Evolutionary conservation across 37 sponge, comb jelly and placozoan species (phyloP).

Genomic region (Spongilla lacustris): DNA sequence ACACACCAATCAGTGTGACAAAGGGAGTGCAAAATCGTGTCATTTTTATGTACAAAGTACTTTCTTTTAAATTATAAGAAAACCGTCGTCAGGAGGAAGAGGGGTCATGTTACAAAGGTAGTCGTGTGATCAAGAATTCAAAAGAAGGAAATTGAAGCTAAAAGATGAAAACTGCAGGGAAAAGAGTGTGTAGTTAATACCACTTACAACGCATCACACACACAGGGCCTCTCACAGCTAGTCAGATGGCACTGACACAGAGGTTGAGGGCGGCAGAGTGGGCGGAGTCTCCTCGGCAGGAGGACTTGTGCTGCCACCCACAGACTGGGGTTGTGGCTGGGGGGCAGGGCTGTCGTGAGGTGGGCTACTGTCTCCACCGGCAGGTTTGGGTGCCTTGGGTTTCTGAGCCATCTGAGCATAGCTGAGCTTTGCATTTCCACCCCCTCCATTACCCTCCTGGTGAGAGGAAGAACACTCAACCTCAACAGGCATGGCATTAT

Average conservation of each 20-base stretch:
- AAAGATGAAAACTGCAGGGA: background rate
- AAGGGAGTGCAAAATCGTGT: background rate
- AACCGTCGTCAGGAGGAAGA: background rate
- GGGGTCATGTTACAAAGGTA: background rate
- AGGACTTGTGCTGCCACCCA: background rate
- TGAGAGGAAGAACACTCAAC: background rate
- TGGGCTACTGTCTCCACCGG: background rate
- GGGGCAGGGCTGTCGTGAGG: background rate
- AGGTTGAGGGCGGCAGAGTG: background rate
- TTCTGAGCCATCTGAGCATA: constrained; percentile 81
- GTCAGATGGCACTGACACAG: background rate
- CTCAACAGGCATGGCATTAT: background rate
- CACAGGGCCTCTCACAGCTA: background rate
- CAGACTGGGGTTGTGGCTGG: background rate
- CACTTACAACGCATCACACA: background rate
- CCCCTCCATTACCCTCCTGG: background rate
- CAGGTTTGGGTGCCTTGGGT: constrained; percentile 8
- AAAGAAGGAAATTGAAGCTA: background rate
- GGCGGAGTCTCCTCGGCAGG: background rate
- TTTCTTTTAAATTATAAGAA: background rate
- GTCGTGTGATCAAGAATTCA: background rate
- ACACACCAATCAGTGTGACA: background rate
- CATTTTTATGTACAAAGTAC: background rate
- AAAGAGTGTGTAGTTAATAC: background rate
- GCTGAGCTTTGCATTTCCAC: constrained; percentile 43